Evolutionary conservation across 2,888 invertebrate species (phyloP), one percentile per base, ranked within the genome.

Genomic region (Phalera bucephala): DNA sequence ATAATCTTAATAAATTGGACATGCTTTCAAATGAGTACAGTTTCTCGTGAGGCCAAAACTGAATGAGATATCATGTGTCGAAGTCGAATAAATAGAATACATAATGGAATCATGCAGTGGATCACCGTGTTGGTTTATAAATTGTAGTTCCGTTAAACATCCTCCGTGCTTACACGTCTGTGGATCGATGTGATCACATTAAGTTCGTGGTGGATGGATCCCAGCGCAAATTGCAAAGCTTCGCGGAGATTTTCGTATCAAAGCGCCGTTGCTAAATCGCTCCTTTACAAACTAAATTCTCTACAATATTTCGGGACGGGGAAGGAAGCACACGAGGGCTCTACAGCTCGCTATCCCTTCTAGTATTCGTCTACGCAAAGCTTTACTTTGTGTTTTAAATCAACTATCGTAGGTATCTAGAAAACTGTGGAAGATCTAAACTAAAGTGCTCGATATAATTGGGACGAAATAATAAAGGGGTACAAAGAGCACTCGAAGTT

Each of bases 281-380:
- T 71, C 64, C 61, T 65, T 72, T 69, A 63, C 33, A 64, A 72
- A 69, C 75, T 78, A 78, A 73, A 69, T 66, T 38, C 26, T 53
- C 72, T 69, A 73, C 71, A 65, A 70, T 64, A 63, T 56, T 64
- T 64, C 63, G 68, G 69, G 65, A 58, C 60, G 52, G 69, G 67
- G 61, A 48, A 66, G 65, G 70, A 77, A 77, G 77, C 73, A 66
- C 64, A 65, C 52, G 61, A 73, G 79, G 80, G 62, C 63, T 75
- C 80, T 82, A 84, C 70, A 78, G 76, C 63, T 63, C 45, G 52
- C 80, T 80, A 80, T 75, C 68, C 78, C 68, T 65, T 67, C 74
- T 80, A 75, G 67, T 61, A 42, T 56, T 62, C 64, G 61, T 70
- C 81, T 86, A 86, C 75, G 77, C 76, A 79, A 86, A 85, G 83